These are phyloP conservation scores for Enteromius paludinosus DNA, from an alignment of 2,797 vertebrate species.

Conservation along the genomic window DNA sequence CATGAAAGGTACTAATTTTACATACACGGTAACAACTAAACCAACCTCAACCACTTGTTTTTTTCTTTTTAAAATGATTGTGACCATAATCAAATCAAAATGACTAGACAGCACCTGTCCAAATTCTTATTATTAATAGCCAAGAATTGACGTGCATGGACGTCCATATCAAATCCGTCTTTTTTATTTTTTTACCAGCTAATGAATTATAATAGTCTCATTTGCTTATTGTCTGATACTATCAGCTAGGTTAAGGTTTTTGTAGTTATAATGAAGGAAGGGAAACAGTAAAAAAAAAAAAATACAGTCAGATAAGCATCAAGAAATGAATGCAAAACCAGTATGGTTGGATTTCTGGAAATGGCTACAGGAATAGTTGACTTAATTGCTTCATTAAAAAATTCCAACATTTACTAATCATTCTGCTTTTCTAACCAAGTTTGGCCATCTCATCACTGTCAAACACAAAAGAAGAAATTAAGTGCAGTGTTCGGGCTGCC, in stretches of 20 bases:
- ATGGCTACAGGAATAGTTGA: neutral
- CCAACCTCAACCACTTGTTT: neutral
- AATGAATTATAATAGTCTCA: neutral
- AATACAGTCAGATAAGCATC: neutral
- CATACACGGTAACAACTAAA: neutral
- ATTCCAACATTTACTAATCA: neutral
- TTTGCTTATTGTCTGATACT: neutral
- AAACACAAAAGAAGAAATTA: neutral
- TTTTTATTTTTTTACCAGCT: neutral
- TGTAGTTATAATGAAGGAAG: neutral
- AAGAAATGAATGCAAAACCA: neutral
- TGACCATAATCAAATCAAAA: neutral
- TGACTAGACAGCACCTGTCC: neutral
- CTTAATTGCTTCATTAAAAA: neutral
- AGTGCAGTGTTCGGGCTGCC: neutral
- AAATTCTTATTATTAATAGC: neutral
- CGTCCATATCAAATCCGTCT: neutral
- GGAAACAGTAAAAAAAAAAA: neutral
- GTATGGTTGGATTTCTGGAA: conserved; percentile 9
- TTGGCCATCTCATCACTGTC: neutral
- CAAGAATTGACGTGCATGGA: neutral
- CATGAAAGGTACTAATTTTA: neutral
- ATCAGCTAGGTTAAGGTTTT: neutral
- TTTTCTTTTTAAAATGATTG: neutral
- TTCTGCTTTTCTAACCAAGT: neutral